Evolutionary conservation across 2,888 invertebrate genomes (phyloP).

Genomic region (Noctua pronuba): DNA sequence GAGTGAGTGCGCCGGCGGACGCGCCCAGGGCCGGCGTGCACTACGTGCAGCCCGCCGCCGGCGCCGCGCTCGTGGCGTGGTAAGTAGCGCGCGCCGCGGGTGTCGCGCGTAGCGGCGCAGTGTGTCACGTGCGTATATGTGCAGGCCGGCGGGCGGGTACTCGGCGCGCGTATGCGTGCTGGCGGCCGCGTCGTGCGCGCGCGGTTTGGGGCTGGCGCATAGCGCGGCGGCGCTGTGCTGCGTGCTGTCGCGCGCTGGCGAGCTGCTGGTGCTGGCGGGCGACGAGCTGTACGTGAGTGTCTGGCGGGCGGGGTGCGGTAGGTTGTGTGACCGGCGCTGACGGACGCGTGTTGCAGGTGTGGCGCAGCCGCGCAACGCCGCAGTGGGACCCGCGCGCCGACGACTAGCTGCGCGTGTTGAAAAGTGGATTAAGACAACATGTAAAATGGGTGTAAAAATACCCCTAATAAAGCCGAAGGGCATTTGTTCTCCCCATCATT

Average conservation of each 20-base stretch:
- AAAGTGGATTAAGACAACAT: neutral
- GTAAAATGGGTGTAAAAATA: neutral
- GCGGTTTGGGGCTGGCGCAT: constrained; percentile 21
- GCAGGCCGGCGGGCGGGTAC: constrained; percentile 62
- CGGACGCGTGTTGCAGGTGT: constrained; percentile 52
- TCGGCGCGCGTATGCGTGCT: constrained; percentile 47
- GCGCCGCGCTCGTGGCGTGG: constrained; percentile 72
- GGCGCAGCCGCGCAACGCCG: constrained; percentile 49
- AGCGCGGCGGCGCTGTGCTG: constrained; percentile 55
- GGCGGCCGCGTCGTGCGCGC: constrained; percentile 32
- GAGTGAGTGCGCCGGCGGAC: constrained; percentile 45
- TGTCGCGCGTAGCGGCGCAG: neutral
- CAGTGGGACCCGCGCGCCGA: constrained; percentile 31
- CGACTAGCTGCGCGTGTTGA: neutral
- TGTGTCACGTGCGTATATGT: neutral
- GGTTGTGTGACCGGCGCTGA: neutral
- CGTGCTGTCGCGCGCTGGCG: constrained; percentile 52
- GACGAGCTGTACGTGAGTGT: constrained; percentile 44
- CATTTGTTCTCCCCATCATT: too few species aligned
- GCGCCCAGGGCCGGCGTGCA: constrained; percentile 55
- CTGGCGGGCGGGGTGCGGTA: too few species aligned
- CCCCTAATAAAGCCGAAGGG: too few species aligned
- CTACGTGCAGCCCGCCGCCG: constrained; percentile 73
- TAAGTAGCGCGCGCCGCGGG: constrained; percentile 36
- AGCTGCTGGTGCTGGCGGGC: constrained; percentile 66